Percentiles rank a stretch among this genome's conserved stretches.
phyloP scores from a whole-genome alignment of 2,113 vertebrate species.

The Pomatostomus ruficeps region DNA sequence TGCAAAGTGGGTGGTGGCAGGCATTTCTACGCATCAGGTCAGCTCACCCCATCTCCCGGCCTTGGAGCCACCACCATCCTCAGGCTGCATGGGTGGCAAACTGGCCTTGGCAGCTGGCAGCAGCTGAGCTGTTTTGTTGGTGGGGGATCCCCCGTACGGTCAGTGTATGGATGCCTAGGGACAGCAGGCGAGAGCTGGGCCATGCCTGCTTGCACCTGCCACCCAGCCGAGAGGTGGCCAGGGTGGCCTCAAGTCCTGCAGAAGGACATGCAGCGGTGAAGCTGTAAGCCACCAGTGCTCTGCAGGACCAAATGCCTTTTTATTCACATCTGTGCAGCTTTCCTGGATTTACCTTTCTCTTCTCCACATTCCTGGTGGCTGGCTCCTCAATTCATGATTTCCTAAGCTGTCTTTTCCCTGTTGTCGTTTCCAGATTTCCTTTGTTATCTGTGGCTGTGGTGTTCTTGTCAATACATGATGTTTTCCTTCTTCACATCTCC shows the following conservation, averaged over 20 bases:
- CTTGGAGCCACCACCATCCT: accelerated
- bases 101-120: neutral
- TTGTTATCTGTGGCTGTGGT: neutral
- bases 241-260: neutral
- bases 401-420: neutral
- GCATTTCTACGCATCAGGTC: accelerated
- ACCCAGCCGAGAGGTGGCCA: neutral
- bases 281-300: neutral
- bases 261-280: accelerated
- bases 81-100: too few species aligned
- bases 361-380: neutral
- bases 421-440: neutral
- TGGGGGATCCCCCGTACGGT: accelerated
- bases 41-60: accelerated
- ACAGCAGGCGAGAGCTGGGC: neutral
- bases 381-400: neutral
- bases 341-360: neutral
- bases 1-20: accelerated
- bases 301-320: neutral
- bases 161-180: neutral
- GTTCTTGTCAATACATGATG: neutral
- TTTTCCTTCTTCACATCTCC: neutral
- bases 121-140: neutral
- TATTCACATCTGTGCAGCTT: neutral
- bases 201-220: neutral